Conservation (phyloP, 2,888 invertebrate genomes). For the Eupithecia dodoneata region DNA sequence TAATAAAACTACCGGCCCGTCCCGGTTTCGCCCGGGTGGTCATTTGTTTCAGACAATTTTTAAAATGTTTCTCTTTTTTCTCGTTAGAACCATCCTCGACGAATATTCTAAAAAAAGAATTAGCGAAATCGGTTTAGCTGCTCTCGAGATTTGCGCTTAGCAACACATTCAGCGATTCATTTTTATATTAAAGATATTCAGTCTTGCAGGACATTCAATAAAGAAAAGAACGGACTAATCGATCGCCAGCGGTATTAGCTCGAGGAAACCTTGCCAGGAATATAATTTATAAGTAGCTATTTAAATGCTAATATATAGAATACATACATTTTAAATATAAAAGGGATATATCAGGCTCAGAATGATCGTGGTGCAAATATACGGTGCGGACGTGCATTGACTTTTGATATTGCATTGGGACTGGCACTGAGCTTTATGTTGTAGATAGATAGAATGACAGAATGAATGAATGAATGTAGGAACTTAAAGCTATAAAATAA, state of each 20-base stretch:
- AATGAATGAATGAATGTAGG: too few species aligned
- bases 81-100: too few species aligned
- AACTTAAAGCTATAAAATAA: too few species aligned
- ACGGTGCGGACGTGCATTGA: constrained; percentile 10
- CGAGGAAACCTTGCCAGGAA: constrained; percentile 3
- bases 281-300: constrained; percentile 9
- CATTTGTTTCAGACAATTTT: too few species aligned
- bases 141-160: too few species aligned
- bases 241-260: neutral
- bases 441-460: too few species aligned
- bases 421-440: neutral
- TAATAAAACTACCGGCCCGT: too few species aligned
- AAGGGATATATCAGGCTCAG: neutral
- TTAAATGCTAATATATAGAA: constrained; percentile 16
- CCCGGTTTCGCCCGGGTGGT: too few species aligned
- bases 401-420: constrained; percentile 7
- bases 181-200: neutral
- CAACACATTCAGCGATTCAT: too few species aligned
- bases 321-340: constrained; percentile 11
- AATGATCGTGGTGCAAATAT: constrained; percentile 3
- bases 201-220: neutral
- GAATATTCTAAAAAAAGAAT: too few species aligned
- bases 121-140: too few species aligned
- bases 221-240: neutral
- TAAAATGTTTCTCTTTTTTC: too few species aligned